A percentile compares a stretch with the other conserved stretches of the same genome.
Evolutionary conservation across 2,113 vertebrate genomes (phyloP).

Genomic region (Seriola rivoliana): DNA sequence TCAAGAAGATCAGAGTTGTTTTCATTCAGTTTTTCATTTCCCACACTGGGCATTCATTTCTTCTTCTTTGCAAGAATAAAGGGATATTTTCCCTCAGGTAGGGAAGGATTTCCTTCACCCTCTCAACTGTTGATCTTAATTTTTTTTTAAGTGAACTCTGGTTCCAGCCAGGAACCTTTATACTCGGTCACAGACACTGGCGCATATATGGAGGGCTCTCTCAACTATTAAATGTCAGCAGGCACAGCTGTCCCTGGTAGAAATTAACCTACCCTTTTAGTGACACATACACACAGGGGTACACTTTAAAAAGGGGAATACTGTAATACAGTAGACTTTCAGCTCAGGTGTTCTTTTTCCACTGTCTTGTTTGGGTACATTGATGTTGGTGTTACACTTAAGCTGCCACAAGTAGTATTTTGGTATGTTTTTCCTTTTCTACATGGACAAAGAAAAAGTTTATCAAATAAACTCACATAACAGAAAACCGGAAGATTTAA

Average conservation of each 20-base stretch:
- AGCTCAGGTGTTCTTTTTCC: background rate
- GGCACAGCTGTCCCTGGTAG: constrained; percentile 76
- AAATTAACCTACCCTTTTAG: constrained; percentile 58
- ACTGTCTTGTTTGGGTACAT: background rate
- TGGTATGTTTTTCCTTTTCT: background rate
- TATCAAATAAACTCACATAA: too few species aligned
- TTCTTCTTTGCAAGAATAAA: background rate
- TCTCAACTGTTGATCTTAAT: background rate
- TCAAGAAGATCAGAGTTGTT: background rate
- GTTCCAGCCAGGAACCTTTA: background rate
- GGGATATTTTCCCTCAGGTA: background rate
- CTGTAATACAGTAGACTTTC: background rate
- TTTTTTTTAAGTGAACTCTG: background rate
- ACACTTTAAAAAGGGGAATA: background rate
- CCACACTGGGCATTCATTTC: background rate
- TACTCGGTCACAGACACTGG: background rate
- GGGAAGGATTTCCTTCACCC: constrained; percentile 1
- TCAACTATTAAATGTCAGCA: constrained; percentile 79
- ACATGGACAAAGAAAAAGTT: background rate
- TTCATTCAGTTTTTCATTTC: too few species aligned
- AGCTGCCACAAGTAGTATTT: background rate
- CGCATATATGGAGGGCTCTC: background rate
- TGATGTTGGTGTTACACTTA: background rate
- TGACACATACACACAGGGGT: constrained; percentile 30
- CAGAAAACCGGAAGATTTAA: too few species aligned